Base-by-base conservation (phyloP, 92 coral and sea anemone genomes). In the Siderastrea radians region DNA sequence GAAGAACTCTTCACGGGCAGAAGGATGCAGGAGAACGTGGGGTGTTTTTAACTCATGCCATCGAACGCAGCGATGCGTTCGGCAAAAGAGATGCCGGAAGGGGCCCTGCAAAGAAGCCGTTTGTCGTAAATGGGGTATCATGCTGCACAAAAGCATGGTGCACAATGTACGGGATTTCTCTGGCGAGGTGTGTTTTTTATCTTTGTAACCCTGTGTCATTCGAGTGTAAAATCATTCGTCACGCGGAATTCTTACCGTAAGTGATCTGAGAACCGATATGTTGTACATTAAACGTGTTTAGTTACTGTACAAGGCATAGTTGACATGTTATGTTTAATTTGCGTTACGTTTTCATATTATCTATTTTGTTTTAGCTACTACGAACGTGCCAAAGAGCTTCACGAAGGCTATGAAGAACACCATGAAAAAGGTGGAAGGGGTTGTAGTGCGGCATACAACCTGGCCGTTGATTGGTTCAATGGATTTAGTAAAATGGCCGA, bases 131-230 rank as follows among this genome's bases (percentile, higher is more conserved):
- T 11, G 48, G 72, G 6, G 72, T 44, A 7, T 12, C 48, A 38
- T 67, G 72, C 6, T 67, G 72, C 49, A 67, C 72, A 7, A 67
- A 67, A 11, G 48, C 49, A 38, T 67, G 72, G 72, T 67, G 72
- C 49, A 67, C 72, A 38, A 44, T 26, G 1, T 67, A 67, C n/a
- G 68, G 68, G 38, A 17, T 63, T 1, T 63, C 68, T 3, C 44
- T 16, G 6, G 4, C 68, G 43, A 63, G 68, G 68, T 63, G 3
- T 17, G 44, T 63, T 2, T 63, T 17, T 63, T 16, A 14, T n/a
- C n/a, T n/a, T n/a, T n/a, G n/a, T n/a, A n/a, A n/a, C n/a, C n/a
- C n/a, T n/a, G n/a, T n/a, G n/a, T n/a, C n/a, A n/a, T n/a, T n/a
- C n/a, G n/a, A n/a, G n/a, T n/a, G n/a, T n/a, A n/a, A n/a, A n/a